Evolutionary conservation across 2,888 invertebrate species (phyloP).

Genomic region (Conomelus anceps): DNA sequence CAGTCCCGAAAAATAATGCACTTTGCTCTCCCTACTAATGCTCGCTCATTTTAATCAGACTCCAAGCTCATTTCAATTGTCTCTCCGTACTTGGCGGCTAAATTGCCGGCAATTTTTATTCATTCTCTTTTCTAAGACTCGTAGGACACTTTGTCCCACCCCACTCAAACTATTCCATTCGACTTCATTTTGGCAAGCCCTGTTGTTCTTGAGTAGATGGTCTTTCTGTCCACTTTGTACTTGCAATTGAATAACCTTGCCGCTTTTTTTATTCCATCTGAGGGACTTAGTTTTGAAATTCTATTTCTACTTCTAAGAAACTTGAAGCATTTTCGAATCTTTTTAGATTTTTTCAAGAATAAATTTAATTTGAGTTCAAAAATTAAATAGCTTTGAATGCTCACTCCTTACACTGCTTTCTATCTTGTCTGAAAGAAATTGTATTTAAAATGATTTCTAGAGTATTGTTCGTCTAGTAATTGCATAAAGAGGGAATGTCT

Average conservation of each 20-base stretch:
- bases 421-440: no score
- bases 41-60: background rate
- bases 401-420: no score
- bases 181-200: background rate
- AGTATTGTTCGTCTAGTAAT: no score
- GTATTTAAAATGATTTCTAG: no score
- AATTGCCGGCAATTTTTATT: background rate
- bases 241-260: background rate
- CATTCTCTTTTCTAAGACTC: background rate
- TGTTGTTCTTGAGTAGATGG: background rate
- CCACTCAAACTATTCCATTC: background rate
- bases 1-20: background rate
- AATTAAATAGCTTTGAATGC: no score
- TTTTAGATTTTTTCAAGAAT: background rate
- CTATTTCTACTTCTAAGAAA: background rate
- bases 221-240: background rate
- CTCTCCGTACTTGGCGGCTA: background rate
- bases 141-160: background rate
- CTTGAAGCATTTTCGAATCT: no score
- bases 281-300: background rate
- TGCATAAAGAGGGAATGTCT: no score
- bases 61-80: background rate
- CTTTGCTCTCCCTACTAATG: no score
- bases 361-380: background rate
- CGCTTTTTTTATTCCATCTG: background rate